Evolutionary conservation across 2,113 vertebrate species (phyloP), one percentile per base, ranked within the genome.

Genomic region (Rhodinocichla rosea): DNA sequence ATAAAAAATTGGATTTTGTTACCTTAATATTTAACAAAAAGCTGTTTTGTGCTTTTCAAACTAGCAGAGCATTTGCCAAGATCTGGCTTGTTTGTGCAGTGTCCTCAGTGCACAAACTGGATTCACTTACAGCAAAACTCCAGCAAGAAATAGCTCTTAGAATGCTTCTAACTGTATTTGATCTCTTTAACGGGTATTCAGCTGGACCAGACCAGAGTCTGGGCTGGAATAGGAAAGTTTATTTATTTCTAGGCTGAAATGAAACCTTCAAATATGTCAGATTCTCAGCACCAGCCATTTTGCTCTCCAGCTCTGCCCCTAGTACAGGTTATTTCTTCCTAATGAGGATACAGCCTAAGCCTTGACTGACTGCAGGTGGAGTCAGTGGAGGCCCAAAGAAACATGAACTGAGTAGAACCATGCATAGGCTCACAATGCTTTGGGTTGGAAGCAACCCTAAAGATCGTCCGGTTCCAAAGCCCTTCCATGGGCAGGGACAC

Each of bases 341-440:
- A 24, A 56, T 33, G 13, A 52, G 28, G 20, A 47, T 23, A 18
- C 1, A 71, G 28, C 45, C 32, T 27, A 32, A 92, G 32, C 30
- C 13, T 60, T 71, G 47, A 82, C 23, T 64, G 49, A 32, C 59
- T 57, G 50, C 30, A 87, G 4, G 3, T 63, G 42, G 17, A 37
- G 50, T 82, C n/a, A 49, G 4, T 52, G 35, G 37, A 79, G 52
- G 47, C 49, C 47, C 22, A 23, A 22, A n/a, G 75, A 63, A 53
- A 3, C 27, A 13, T 27, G 20, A n/a, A 30, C 47, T 1, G 17
- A 50, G 11, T 49, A n/a, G 56, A 88, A 35, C 45, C 15, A 10
- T 1, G 0, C 17, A 10, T 8, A 35, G 53, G 11, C 11, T n/a
- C 9, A 1, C 21, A 56, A 37, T 49, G 6, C 24, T 53, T 67